phyloP scores from a whole-genome alignment of 2,797 vertebrate genomes.

The Aeoliscus strigatus region DNA sequence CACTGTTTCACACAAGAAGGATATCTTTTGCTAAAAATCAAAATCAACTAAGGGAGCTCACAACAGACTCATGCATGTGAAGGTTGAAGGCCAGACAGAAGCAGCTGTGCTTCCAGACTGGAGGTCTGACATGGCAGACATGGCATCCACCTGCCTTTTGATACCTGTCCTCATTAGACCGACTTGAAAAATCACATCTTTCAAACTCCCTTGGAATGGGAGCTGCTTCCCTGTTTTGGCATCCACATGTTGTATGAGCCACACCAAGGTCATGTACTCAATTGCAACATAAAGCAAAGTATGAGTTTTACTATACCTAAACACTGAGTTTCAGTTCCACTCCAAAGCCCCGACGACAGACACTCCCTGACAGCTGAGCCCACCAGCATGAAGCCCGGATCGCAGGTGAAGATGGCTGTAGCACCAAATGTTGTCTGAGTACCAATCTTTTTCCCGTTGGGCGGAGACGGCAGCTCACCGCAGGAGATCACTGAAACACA shows the following conservation, averaged over 20 bases:
- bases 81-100: slow-evolving; percentile 39
- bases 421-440: slow-evolving; percentile 93
- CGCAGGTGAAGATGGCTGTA: slow-evolving; percentile 94
- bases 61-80: too few species aligned
- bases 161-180: slow-evolving; percentile 43
- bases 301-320: slow-evolving; percentile 79
- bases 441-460: slow-evolving; percentile 97
- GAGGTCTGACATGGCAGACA: too few species aligned
- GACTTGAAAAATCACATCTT: slow-evolving; percentile 29
- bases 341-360: slow-evolving; percentile 94
- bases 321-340: slow-evolving; percentile 88
- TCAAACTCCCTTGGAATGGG: slow-evolving; percentile 17
- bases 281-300: too few species aligned
- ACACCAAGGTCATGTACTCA: too few species aligned
- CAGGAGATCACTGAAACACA: slow-evolving; percentile 90
- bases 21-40: too few species aligned
- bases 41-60: too few species aligned
- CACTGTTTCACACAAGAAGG: too few species aligned
- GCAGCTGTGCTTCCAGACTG: slow-evolving; percentile 44
- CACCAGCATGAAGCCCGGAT: slow-evolving; percentile 87
- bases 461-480: slow-evolving; percentile 86
- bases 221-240: too few species aligned
- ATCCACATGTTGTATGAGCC: too few species aligned
- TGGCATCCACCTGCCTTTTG: slow-evolving; percentile 27
- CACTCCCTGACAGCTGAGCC: slow-evolving; percentile 93